Conservation (phyloP, 35 echinoderm and acorn worm species). For the Ophioderma brevispina region DNA sequence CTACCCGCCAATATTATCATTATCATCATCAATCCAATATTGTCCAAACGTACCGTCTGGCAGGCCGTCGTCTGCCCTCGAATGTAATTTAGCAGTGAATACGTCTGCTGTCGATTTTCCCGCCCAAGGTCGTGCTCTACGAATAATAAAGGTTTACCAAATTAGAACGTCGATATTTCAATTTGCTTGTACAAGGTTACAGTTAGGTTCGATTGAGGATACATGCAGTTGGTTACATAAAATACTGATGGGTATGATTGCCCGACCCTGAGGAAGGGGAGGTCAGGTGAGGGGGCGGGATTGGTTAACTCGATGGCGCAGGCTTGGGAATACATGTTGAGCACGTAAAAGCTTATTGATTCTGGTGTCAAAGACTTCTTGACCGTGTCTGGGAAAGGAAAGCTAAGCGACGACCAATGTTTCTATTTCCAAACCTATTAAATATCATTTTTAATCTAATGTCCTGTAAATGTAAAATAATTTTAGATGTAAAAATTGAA, state of each 20-base stretch:
- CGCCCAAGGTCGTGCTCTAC: conserved; percentile 6
- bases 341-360: too few species aligned
- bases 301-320: neutral
- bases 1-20: conserved; percentile 9
- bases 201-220: neutral
- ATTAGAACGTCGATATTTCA: conserved; percentile 2
- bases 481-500: too few species aligned
- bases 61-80: neutral
- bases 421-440: neutral
- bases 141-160: neutral
- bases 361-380: neutral
- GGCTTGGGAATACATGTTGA: neutral
- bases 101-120: conserved; percentile 11
- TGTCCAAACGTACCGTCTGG: neutral
- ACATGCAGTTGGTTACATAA: neutral
- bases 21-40: conserved; percentile 11
- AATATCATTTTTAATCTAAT: too few species aligned
- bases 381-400: neutral
- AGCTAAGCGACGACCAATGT: neutral
- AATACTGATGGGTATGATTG: neutral
- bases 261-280: neutral
- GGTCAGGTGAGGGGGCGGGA: neutral
- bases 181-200: neutral
- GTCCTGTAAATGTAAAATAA: too few species aligned
- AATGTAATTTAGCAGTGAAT: neutral